Evolutionary conservation across 64 coral and sea anemone species (phyloP).

Genomic region (Actinia equina): DNA sequence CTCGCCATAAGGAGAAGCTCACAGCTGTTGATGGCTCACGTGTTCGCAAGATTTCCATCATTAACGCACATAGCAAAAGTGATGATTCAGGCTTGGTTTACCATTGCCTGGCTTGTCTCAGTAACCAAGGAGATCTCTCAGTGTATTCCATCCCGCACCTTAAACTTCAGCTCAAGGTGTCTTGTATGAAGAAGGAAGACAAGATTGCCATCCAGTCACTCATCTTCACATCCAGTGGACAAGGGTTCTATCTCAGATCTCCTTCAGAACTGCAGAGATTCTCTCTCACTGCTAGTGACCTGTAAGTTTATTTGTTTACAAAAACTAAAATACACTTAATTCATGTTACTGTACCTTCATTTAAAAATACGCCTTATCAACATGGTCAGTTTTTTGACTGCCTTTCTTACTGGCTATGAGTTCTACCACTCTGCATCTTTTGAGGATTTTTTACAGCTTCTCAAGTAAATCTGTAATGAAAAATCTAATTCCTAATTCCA

Average conservation of each 20-base stretch:
- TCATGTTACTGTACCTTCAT: too few species aligned
- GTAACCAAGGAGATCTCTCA: constrained; percentile 93
- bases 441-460: too few species aligned
- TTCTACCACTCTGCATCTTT: too few species aligned
- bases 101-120: constrained; percentile 89
- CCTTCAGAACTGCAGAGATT: constrained; percentile 94
- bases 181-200: constrained; percentile 88
- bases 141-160: constrained; percentile 84
- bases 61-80: constrained; percentile 82
- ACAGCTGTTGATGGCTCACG: constrained; percentile 98
- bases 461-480: too few species aligned
- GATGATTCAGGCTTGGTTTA: constrained; percentile 80
- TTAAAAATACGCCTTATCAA: too few species aligned
- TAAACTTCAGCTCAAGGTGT: constrained; percentile 80
- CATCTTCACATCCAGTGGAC: constrained; percentile 79
- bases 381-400: too few species aligned
- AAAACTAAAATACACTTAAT: neutral
- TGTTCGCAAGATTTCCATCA: constrained; percentile 86
- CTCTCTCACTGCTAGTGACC: constrained; percentile 75
- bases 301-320: constrained; percentile 49
- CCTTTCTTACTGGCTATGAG: too few species aligned
- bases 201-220: constrained; percentile 89
- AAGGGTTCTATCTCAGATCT: constrained; percentile 95
- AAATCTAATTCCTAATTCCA: too few species aligned
- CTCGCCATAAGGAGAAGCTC: constrained; percentile 92